Percentiles rank a stretch among this genome's conserved stretches.
These are phyloP conservation scores for Pseudococcus viburni DNA, from an alignment of 2,888 invertebrate genomes.

Conservation along the genomic window DNA sequence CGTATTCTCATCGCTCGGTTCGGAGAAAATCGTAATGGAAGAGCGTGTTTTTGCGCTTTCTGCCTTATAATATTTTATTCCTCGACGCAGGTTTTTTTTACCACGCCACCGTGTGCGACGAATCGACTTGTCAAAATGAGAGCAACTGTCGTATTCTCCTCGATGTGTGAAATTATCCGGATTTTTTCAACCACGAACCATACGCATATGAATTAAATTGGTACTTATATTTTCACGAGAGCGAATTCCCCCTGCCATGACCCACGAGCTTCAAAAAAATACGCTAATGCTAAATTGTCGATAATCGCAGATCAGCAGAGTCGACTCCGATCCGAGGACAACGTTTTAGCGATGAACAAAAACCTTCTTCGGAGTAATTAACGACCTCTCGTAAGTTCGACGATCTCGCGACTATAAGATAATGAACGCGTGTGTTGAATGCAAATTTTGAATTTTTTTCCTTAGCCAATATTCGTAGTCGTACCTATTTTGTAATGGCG, in stretches of 20 bases:
- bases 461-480: not conserved
- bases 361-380: slow-evolving; percentile 25
- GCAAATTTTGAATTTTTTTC: not conserved
- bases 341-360: not conserved
- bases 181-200: not conserved
- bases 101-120: not conserved
- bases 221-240: not conserved
- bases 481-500: not conserved
- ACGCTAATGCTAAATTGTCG: too few relatives aligned
- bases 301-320: not conserved
- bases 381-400: slow-evolving; percentile 28
- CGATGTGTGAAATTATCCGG: not conserved
- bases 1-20: slow-evolving; percentile 34
- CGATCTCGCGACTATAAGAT: slow-evolving; percentile 21
- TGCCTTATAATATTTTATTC: slow-evolving; percentile 11
- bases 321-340: not conserved
- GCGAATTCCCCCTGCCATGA: too few relatives aligned
- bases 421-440: slow-evolving; percentile 28
- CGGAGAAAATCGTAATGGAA: slow-evolving; percentile 48
- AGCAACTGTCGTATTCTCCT: slow-evolving; percentile 4
- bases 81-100: not conserved
- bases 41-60: slow-evolving; percentile 42
- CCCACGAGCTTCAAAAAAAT: too few relatives aligned
- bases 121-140: slow-evolving; percentile 18
- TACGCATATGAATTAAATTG: not conserved